Base-by-base conservation (phyloP, 2,797 vertebrate species). In the Enteromius unitaeniatus region DNA sequence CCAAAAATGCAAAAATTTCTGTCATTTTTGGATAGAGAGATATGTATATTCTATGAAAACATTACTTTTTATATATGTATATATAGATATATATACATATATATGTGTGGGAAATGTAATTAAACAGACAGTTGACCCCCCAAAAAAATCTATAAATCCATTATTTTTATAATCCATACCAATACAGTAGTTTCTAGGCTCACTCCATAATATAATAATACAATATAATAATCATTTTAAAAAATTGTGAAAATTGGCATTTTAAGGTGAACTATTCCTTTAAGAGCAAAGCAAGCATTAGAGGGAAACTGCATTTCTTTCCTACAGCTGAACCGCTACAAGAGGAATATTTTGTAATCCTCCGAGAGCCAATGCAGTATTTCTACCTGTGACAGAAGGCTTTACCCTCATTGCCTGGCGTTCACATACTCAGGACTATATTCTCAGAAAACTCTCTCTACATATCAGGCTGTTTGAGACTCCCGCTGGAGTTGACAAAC, bases 401-500 rank as follows among this genome's bases (percentile, higher is more conserved):
- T 49, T 23, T 74, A 34, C 0, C 42, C 58, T 58, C 26, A 64
- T 76, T 82, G 13, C 55, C 26, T 78, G 69, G 11, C 31, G 55
- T 74, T 47, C 79, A 69, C 81, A 81, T 55, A 60, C 34, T 64
- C 51, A 28, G 21, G 6, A 83, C 17, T 76, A 47, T 60, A 72
- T 82, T 75, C 64, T 73, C 58, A 42, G 53, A 83, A 78, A 49
- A 23, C 82, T 86, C 75, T 68, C n/a, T 10, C 55, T 40, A 67
- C 47, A 81, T 78, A 75, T 81, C 78, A 55, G 26, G 15, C 78
- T 67, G 79, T 83, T 87, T 86, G 47, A 69, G 77, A 80, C 55
- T 78, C 76, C 76, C 86, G 37, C 72, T 69, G 87, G 87, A 78
- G 62, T 34, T 70, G 67, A 76, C 78, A 76, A 87, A 86, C 73